These are phyloP conservation scores for Acanthococcus lagerstroemiae DNA, from an alignment of 2,888 invertebrate species.

Conservation along the genomic window DNA sequence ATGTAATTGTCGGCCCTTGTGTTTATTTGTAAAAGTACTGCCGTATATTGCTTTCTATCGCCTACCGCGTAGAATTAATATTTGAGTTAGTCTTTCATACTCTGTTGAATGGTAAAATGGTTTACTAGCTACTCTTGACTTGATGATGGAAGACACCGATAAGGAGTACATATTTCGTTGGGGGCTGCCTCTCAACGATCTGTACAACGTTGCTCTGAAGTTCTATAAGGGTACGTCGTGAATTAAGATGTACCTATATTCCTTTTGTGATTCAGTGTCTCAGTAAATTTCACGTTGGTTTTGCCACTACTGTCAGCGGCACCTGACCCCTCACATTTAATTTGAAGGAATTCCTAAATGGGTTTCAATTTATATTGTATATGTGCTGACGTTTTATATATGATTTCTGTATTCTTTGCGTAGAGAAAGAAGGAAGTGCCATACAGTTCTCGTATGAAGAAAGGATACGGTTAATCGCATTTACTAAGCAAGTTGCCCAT, in stretches of 20 bases:
- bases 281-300: not conserved
- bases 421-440: conserved; percentile 97
- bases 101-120: too few species aligned
- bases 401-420: too few species aligned
- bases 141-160: conserved; percentile 23
- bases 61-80: too few species aligned
- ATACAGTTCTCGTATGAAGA: conserved; percentile 89
- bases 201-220: conserved; percentile 77
- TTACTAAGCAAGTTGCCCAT: conserved; percentile 80
- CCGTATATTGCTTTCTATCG: too few species aligned
- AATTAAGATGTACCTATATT: not conserved
- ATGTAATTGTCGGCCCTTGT: too few species aligned
- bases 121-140: too few species aligned
- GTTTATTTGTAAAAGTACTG: too few species aligned
- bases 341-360: not conserved
- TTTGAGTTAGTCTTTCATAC: too few species aligned
- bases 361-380: too few species aligned
- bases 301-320: not conserved
- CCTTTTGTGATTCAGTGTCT: too few species aligned
- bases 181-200: conserved; percentile 62
- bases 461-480: conserved; percentile 79
- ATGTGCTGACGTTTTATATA: not conserved
- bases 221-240: conserved; percentile 81
- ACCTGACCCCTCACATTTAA: not conserved
- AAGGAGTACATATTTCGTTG: conserved; percentile 43